These are phyloP conservation scores for Poeciliopsis presidionis DNA, from an alignment of 2,797 vertebrate species.

Conservation along the genomic window DNA sequence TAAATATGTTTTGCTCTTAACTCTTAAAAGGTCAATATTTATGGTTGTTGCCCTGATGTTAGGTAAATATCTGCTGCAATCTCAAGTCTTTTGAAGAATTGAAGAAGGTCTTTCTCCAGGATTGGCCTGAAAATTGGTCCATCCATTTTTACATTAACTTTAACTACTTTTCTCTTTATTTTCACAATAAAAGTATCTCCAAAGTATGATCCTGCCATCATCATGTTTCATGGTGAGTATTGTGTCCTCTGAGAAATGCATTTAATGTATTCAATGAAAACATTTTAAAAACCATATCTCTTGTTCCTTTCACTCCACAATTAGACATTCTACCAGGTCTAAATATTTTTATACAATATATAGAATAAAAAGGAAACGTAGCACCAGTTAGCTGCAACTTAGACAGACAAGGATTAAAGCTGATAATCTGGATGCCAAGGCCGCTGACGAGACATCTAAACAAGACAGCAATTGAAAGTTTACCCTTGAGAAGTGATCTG, in stretches of 20 bases:
- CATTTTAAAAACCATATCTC: background rate
- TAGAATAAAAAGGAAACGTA: conserved; percentile 7
- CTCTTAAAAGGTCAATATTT: background rate
- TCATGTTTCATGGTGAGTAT: background rate
- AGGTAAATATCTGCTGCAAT: background rate
- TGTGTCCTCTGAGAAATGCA: background rate
- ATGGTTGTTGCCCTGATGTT: background rate
- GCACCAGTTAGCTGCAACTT: conserved; percentile 49
- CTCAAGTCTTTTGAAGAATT: background rate
- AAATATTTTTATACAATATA: background rate
- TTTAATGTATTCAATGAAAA: background rate
- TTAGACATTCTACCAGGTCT: background rate
- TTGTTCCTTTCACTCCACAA: background rate
- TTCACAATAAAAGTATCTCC: background rate
- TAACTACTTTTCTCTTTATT: background rate
- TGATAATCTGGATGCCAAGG: conserved; percentile 54
- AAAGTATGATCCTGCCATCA: background rate
- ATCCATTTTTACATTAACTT: background rate
- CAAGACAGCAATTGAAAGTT: conserved; percentile 50
- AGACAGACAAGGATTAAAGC: conserved; percentile 37
- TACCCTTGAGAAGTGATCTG: conserved; percentile 76
- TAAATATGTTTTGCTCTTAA: background rate
- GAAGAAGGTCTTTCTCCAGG: background rate
- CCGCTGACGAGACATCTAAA: conserved; percentile 58
- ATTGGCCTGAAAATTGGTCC: background rate